Evolutionary conservation across 2,888 invertebrate species (phyloP).

Genomic region (Dexiosoma caninum): DNA sequence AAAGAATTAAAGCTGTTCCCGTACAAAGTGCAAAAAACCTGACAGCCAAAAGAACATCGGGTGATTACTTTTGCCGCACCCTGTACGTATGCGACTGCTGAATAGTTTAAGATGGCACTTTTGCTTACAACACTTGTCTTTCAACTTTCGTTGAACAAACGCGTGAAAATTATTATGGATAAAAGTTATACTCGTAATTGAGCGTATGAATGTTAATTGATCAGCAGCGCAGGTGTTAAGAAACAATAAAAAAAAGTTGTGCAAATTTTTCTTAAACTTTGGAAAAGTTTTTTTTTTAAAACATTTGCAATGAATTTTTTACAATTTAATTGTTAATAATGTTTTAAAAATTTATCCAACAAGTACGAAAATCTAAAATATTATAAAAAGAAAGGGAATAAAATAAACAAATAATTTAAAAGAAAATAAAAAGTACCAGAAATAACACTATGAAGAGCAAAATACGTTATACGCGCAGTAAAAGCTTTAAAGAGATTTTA

Average conservation of each 20-base stretch:
- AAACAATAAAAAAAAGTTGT: conserved; percentile 8
- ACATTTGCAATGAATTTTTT: not conserved
- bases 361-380: not conserved
- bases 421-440: not conserved
- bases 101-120: not conserved
- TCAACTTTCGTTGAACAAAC: not conserved
- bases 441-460: conserved; percentile 72
- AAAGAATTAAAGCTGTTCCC: no score
- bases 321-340: conserved; percentile 6
- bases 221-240: conserved; percentile 17
- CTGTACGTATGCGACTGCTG: not conserved
- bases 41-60: no score
- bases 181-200: not conserved
- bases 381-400: not conserved
- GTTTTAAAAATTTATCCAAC: not conserved
- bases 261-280: conserved; percentile 21
- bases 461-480: conserved; percentile 74
- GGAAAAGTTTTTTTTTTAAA: not conserved
- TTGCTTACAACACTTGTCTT: not conserved
- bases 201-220: not conserved
- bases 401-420: not conserved
- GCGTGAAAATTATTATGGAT: not conserved
- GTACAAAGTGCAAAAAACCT: no score
- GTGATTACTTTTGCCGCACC: no score
- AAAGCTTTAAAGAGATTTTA: conserved; percentile 74